phyloP scores from a whole-genome alignment of 2,888 invertebrate species.

The Caenorhabditis uteleia region DNA sequence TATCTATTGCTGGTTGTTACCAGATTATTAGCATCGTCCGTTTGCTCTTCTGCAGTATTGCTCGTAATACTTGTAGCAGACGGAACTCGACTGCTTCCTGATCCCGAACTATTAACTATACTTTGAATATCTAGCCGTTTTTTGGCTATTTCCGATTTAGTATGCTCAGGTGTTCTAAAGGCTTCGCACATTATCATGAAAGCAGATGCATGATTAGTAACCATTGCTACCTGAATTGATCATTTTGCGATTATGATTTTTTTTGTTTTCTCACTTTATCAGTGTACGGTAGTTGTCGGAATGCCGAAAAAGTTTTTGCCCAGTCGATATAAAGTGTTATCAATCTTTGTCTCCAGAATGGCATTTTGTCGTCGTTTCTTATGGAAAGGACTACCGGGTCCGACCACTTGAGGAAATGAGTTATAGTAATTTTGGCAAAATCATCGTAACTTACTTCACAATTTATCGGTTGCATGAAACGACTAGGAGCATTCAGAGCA shows the following conservation, averaged over 20 bases:
- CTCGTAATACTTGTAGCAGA: constrained; percentile 12
- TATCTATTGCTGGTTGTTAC: no score
- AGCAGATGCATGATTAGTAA: constrained; percentile 67
- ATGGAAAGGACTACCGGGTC: constrained; percentile 59
- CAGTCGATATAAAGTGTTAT: constrained; percentile 68
- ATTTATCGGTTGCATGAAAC: constrained; percentile 60
- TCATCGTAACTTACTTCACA: constrained; percentile 48
- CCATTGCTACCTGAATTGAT: constrained; percentile 58
- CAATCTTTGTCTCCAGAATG: constrained; percentile 66
- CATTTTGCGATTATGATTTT: neutral
- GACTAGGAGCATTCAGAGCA: constrained; percentile 58
- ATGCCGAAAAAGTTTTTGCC: constrained; percentile 67
- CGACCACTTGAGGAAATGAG: constrained; percentile 47
- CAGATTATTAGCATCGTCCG: constrained; percentile 2
- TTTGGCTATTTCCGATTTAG: constrained; percentile 34
- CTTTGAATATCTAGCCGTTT: constrained; percentile 18
- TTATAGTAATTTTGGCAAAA: neutral
- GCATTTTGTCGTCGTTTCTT: constrained; percentile 58
- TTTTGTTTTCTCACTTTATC: constrained; percentile 57
- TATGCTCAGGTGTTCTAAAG: constrained; percentile 66
- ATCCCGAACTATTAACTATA: constrained; percentile 22
- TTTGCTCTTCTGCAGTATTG: constrained; percentile 6
- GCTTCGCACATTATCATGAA: constrained; percentile 70
- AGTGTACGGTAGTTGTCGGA: constrained; percentile 64
- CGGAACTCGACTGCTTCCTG: constrained; percentile 33